Evolutionary conservation across 2,888 invertebrate genomes (phyloP).

Genomic region (Eupithecia dodoneata): DNA sequence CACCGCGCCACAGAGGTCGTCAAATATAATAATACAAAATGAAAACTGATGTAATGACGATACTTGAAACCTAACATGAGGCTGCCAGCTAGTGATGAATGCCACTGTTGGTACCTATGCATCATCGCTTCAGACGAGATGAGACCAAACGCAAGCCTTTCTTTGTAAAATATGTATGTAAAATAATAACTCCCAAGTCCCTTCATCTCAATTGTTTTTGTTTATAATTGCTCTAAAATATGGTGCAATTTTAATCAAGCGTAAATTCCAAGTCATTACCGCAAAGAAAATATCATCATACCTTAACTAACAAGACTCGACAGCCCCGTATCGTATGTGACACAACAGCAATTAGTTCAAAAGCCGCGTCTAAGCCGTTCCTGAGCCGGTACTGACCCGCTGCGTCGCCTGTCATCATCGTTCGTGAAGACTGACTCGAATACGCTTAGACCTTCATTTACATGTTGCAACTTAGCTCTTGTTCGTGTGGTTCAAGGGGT

Average conservation of each 20-base stretch:
- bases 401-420: slow-evolving; percentile 38
- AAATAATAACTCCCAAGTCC: not conserved
- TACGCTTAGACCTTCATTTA: slow-evolving; percentile 41
- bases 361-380: slow-evolving; percentile 30
- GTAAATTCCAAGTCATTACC: not conserved
- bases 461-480: slow-evolving; percentile 33
- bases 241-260: not conserved
- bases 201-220: not conserved
- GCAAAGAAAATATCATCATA: not conserved
- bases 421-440: slow-evolving; percentile 34
- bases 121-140: not conserved
- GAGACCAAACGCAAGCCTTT: not conserved
- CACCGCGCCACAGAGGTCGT: too few relatives aligned
- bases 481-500: slow-evolving; percentile 14
- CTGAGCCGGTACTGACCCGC: slow-evolving; percentile 29
- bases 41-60: too few relatives aligned
- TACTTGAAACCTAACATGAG: too few relatives aligned
- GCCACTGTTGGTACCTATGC: not conserved
- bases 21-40: too few relatives aligned
- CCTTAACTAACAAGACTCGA: slow-evolving; percentile 14
- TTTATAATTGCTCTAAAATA: not conserved
- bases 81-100: too few relatives aligned
- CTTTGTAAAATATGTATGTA: not conserved
- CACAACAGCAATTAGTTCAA: slow-evolving; percentile 34
- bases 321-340: slow-evolving; percentile 21